Conservation (phyloP, 2,888 invertebrate genomes). For the Pollenia angustigena region DNA sequence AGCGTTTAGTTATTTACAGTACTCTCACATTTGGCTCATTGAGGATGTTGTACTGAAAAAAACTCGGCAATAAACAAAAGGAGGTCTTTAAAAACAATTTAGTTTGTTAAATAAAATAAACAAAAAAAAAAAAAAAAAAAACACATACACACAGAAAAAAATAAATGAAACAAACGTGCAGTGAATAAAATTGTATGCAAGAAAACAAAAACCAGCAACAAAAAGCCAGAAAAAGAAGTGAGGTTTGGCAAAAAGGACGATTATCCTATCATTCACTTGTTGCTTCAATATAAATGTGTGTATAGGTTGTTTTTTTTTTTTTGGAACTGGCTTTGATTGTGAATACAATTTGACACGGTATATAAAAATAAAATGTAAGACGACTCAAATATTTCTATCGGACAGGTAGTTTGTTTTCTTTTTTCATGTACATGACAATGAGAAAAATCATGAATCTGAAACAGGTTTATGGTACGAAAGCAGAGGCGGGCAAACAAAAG, state of each 20-base stretch:
- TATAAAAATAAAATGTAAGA: conserved; percentile 32
- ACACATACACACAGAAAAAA: conserved; percentile 16
- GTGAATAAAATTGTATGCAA: conserved; percentile 35
- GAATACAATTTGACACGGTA: conserved; percentile 67
- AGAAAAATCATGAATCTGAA: conserved; percentile 47
- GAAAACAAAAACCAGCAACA: conserved; percentile 4
- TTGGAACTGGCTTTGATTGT: conserved; percentile 48
- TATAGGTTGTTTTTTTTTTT: conserved; percentile 15
- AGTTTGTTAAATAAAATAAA: conserved; percentile 29
- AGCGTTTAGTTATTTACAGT: conserved; percentile 10
- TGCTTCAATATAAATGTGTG: conserved; percentile 62
- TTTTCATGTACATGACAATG: conserved; percentile 36
- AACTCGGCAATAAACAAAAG: conserved; percentile 46
- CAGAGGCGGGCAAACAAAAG: conserved; percentile 52
- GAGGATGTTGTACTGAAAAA: conserved; percentile 48
- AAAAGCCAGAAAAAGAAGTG: conserved; percentile 36
- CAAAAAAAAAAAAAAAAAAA: conserved; percentile 49
- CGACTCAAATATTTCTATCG: conserved; percentile 65
- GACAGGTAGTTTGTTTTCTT: conserved; percentile 66
- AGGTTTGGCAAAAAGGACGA: conserved; percentile 74
- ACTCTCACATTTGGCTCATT: conserved; percentile 33
- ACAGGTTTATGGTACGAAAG: conserved; percentile 32
- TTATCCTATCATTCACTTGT: conserved; percentile 77
- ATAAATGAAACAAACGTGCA: conserved; percentile 57
- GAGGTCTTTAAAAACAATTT: conserved; percentile 52